Evolutionary conservation across 2,113 vertebrate species (phyloP).

Genomic region (Sardina pilchardus): DNA sequence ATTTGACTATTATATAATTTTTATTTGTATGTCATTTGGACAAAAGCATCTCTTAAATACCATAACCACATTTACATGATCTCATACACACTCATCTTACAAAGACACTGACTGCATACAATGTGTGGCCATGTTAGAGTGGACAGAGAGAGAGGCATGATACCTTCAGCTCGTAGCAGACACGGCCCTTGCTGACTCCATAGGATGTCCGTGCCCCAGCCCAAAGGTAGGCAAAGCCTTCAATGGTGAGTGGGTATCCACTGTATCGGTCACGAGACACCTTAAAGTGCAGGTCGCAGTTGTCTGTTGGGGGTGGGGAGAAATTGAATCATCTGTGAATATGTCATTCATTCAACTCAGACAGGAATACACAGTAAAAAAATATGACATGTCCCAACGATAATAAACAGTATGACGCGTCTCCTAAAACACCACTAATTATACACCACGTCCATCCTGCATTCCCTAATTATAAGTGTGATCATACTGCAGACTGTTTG

Average conservation of each 20-base stretch:
- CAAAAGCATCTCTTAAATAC: too few species aligned
- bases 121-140: background rate
- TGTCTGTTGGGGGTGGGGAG: conserved; percentile 63
- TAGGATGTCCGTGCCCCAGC: conserved; percentile 80
- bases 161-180: conserved; percentile 84
- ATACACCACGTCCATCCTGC: background rate
- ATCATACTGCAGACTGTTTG: too few species aligned
- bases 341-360: background rate
- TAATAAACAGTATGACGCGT: background rate
- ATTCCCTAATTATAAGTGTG: too few species aligned
- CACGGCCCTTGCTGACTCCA: conserved; percentile 73
- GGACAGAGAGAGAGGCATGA: background rate
- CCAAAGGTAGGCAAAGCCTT: conserved; percentile 83
- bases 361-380: background rate
- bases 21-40: too few species aligned
- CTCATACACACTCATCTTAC: background rate
- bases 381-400: background rate
- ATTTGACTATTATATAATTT: too few species aligned
- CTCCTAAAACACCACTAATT: too few species aligned
- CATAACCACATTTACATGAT: background rate
- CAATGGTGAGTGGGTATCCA: conserved; percentile 80
- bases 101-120: background rate
- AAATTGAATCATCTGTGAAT: background rate
- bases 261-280: conserved; percentile 79
- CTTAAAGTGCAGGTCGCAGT: conserved; percentile 83